A percentile compares a stretch with the other conserved stretches of the same genome.
These are phyloP conservation scores for Meteorus cinctellus DNA, from an alignment of 2,888 invertebrate species.

Conservation along the genomic window DNA sequence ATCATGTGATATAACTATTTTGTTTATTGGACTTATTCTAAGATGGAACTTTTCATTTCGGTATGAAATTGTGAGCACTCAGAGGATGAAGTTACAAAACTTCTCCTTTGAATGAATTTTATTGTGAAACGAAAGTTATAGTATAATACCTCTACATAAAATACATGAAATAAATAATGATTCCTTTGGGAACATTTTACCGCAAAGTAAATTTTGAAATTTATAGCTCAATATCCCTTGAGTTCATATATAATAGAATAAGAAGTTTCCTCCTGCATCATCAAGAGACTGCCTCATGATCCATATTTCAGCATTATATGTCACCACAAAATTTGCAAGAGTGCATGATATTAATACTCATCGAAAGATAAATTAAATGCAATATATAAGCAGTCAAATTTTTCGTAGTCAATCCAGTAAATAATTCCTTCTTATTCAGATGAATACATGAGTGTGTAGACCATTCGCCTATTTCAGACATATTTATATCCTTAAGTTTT, in stretches of 20 bases:
- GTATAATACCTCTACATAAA: neutral
- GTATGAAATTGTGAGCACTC: neutral
- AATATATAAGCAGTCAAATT: no score
- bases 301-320: no score
- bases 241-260: slow-evolving; percentile 54
- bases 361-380: no score
- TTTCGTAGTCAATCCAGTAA: no score
- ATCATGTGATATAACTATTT: neutral
- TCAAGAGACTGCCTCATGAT: neutral
- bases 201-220: slow-evolving; percentile 64
- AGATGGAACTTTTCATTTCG: neutral
- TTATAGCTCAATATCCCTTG: slow-evolving; percentile 63
- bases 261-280: neutral
- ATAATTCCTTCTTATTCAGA: no score
- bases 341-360: no score
- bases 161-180: neutral
- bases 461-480: no score
- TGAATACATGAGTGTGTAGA: no score
- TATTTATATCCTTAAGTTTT: no score
- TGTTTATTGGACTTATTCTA: neutral
- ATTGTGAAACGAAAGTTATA: neutral
- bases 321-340: no score
- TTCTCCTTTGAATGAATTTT: neutral
- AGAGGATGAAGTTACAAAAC: neutral
- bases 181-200: slow-evolving; percentile 29